These are phyloP conservation scores for Alouatta palliata DNA, from an alignment of 2,113 vertebrate species.

Conservation along the genomic window DNA sequence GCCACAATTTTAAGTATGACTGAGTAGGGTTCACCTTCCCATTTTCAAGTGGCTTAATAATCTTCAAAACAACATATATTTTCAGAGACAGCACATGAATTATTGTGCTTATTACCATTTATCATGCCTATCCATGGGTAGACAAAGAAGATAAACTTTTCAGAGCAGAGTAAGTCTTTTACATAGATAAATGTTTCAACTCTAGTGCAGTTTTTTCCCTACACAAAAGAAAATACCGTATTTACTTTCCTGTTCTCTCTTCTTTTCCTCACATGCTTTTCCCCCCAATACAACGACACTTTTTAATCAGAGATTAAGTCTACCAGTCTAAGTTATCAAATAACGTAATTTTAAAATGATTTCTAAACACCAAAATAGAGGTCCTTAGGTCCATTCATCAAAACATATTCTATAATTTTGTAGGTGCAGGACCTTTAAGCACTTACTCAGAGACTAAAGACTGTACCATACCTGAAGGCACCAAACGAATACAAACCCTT, in stretches of 20 bases:
- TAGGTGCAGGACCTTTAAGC: background rate
- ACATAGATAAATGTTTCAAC: slow-evolving; percentile 59
- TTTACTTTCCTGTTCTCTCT: background rate
- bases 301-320: slow-evolving; percentile 14
- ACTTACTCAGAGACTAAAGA: background rate
- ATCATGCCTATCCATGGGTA: slow-evolving; percentile 50
- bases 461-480: background rate
- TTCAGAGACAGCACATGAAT: slow-evolving; percentile 66
- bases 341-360: slow-evolving; percentile 50
- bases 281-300: background rate
- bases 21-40: slow-evolving; percentile 73
- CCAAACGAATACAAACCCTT: background rate
- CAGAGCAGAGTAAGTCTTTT: slow-evolving; percentile 58
- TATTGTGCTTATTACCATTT: slow-evolving; percentile 70
- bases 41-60: slow-evolving; percentile 75
- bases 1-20: slow-evolving; percentile 73
- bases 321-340: slow-evolving; percentile 35
- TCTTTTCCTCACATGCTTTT: background rate
- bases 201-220: slow-evolving; percentile 11
- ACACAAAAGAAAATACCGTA: background rate
- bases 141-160: slow-evolving; percentile 66
- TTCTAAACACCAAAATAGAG: slow-evolving; percentile 22
- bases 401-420: background rate
- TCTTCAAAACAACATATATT: slow-evolving; percentile 72
- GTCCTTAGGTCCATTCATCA: background rate